phyloP scores from a whole-genome alignment of 2,888 invertebrate genomes.

The Tribolium freemani region DNA sequence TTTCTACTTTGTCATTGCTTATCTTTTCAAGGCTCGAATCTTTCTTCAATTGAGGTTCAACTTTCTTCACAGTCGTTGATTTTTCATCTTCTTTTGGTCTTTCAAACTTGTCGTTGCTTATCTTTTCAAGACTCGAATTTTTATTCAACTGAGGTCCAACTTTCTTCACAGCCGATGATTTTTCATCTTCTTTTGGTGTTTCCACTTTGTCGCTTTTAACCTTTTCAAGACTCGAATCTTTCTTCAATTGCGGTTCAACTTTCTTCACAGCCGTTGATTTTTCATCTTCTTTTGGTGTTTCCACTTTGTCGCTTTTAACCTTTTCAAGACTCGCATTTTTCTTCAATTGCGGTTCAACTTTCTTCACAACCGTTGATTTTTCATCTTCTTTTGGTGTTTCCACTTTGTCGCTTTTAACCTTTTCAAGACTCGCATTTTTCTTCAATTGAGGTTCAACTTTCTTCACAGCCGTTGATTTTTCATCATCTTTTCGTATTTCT shows the following conservation, averaged over 20 bases:
- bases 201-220: neutral
- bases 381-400: slow-evolving; percentile 1
- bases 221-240: neutral
- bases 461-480: neutral
- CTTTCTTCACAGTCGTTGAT: neutral
- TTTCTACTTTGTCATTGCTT: neutral
- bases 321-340: neutral
- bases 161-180: neutral
- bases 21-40: neutral
- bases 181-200: neutral
- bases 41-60: neutral
- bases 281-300: slow-evolving; percentile 1
- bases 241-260: neutral
- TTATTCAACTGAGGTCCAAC: neutral
- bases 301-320: neutral
- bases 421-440: neutral
- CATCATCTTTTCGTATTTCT: slow-evolving; percentile 3
- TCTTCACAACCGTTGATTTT: neutral
- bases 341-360: neutral
- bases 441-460: neutral
- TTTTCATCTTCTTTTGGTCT: neutral
- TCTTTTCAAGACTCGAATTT: neutral
- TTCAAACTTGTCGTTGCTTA: neutral
- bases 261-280: neutral
- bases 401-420: neutral